Base-by-base conservation (phyloP, 2,113 vertebrate species). In the Pyxicephalus adspersus region DNA sequence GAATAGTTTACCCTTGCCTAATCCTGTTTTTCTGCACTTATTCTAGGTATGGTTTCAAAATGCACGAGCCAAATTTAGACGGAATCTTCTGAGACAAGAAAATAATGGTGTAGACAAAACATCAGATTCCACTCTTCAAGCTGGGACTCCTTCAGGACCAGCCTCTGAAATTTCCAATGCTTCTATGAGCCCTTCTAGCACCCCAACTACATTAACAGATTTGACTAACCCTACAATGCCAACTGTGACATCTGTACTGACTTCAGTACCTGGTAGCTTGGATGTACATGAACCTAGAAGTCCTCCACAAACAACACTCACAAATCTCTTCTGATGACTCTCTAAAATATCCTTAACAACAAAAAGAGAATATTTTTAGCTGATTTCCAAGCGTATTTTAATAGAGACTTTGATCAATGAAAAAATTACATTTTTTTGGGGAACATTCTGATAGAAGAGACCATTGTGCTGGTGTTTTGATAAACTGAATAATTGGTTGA, bases 31-130 rank as follows among this genome's bases (percentile, higher is more conserved):
- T 38, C 20, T 80, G 86, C 84, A 88, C 83, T 73, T 86, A 80
- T 90, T 83, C 76, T 29, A 99, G 98, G 98, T 99, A 83, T 99
- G 98, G 97, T 99, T 99, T 90, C 98, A 99, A 90, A 99, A 99
- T 0, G 98, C 98, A 78, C 90, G 98, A 84, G 98, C 97, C 89
- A 99, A 99, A 91, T 99, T 99, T 91, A 90, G 97, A 90, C 93
- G 98, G 91, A 99, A 98, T 92, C 94, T 99, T 83, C 91, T 99
- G 86, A 94, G 98, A 28, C 98, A 99, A 90, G 98, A 99, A 90
- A 98, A 94, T 91, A 95, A 93, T 0, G 96, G 96, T 1, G 95
- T 94, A 89, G 98, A 99, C 94, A 99, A 99, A 90, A 90, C 94
- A 0, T 95, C 95, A 0, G 98, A 99, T 50, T 94, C 96, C 1